Evolutionary conservation across 2,113 vertebrate species (phyloP).

Genomic region (Caranx melampygus): DNA sequence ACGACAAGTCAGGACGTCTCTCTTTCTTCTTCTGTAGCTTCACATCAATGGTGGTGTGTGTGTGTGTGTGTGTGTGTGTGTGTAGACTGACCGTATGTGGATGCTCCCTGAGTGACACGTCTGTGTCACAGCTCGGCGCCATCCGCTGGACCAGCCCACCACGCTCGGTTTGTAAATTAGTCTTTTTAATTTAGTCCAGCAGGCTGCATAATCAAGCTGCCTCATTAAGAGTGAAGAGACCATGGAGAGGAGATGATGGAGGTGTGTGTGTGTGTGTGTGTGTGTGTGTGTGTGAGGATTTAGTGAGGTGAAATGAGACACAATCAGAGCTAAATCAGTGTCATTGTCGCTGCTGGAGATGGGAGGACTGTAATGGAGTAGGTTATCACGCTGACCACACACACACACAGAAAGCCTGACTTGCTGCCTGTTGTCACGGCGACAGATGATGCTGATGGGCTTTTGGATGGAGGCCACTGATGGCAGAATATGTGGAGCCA

Average conservation of each 20-base stretch:
- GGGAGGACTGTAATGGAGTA: slow-evolving; percentile 44
- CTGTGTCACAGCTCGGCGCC: slow-evolving; percentile 3
- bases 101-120: slow-evolving; percentile 10
- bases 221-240: slow-evolving; percentile 68
- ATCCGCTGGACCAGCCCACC: slow-evolving; percentile 43
- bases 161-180: slow-evolving; percentile 63
- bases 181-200: slow-evolving; percentile 67
- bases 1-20: too few species aligned
- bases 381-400: slow-evolving; percentile 36
- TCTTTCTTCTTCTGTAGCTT: not conserved
- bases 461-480: not conserved
- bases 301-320: slow-evolving; percentile 11
- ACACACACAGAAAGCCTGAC: not conserved
- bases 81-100: not conserved
- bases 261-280: slow-evolving; percentile 17
- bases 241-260: slow-evolving; percentile 48
- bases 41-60: not conserved
- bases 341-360: slow-evolving; percentile 29
- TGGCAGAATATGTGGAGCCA: not conserved
- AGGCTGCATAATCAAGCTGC: slow-evolving; percentile 59
- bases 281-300: slow-evolving; percentile 12
- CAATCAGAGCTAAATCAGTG: slow-evolving; percentile 56
- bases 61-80: not conserved
- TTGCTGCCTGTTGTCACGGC: not conserved
- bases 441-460: too few species aligned